A percentile compares a stretch with the other conserved stretches of the same genome.
phyloP scores from a whole-genome alignment of 2,113 vertebrate genomes.

The Osmerus mordax region DNA sequence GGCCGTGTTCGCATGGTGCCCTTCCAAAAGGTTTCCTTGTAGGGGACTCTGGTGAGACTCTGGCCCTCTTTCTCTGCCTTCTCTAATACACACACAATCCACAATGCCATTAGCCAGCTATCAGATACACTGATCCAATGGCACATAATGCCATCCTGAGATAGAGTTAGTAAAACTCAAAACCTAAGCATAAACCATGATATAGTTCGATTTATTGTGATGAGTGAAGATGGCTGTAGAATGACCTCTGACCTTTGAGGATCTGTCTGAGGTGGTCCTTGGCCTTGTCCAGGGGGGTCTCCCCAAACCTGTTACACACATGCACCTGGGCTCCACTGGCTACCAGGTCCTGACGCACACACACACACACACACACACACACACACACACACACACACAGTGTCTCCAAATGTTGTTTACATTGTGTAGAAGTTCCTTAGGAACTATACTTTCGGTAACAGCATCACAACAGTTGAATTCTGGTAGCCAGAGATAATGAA shows the following conservation, averaged over 20 bases:
- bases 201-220: too few relatives aligned
- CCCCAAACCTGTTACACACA: conserved; percentile 93
- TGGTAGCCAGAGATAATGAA: conserved; percentile 3
- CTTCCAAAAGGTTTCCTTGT: conserved; percentile 98
- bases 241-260: conserved; percentile 75
- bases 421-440: neutral
- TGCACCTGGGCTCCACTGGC: conserved; percentile 85
- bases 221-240: too few relatives aligned
- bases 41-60: conserved; percentile 88
- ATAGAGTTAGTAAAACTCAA: neutral
- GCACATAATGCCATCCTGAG: neutral
- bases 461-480: neutral
- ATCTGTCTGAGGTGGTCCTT: conserved; percentile 84
- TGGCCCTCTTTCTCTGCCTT: conserved; percentile 94
- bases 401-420: neutral
- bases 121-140: too few relatives aligned
- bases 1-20: conserved; percentile 95
- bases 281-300: conserved; percentile 91
- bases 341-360: conserved; percentile 81
- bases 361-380: neutral
- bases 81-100: conserved; percentile 66
- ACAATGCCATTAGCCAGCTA: neutral
- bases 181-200: neutral
- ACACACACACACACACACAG: neutral
- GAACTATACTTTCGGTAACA: neutral